Percentiles rank a stretch among this genome's conserved stretches.
Conservation (phyloP, 1,140 invertebrate genomes). For the Bombus turneri region DNA sequence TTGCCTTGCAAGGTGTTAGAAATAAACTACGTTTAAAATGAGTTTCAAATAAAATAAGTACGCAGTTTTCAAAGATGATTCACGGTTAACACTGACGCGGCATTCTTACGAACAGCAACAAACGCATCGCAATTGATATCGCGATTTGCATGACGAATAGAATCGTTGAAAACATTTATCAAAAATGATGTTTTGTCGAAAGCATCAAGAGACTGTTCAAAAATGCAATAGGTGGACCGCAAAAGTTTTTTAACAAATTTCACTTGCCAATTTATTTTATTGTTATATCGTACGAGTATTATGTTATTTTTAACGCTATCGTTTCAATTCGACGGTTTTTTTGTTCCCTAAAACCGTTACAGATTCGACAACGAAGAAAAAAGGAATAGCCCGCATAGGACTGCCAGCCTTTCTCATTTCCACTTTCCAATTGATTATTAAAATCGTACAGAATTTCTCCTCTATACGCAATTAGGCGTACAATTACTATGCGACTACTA, state of each 20-base stretch:
- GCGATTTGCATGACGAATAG: not conserved
- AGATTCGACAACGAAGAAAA: not conserved
- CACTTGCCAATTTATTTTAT: no score
- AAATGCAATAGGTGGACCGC: no score
- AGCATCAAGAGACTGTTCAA: no score
- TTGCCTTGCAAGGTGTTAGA: constrained; percentile 19
- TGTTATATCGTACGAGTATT: no score
- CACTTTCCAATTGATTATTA: constrained; percentile 31
- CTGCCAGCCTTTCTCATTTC: constrained; percentile 5
- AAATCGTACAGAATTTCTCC: constrained; percentile 8
- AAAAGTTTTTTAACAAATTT: no score
- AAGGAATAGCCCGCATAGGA: constrained; percentile 3
- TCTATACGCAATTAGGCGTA: constrained; percentile 10
- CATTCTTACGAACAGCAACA: not conserved
- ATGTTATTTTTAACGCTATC: not conserved
- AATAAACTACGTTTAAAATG: constrained; percentile 15
- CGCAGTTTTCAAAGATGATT: constrained; percentile 28
- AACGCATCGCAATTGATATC: constrained; percentile 4
- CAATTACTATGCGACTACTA: not conserved
- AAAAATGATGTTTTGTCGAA: not conserved
- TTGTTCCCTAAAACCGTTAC: not conserved
- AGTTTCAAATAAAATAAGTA: constrained; percentile 16
- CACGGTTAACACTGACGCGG: not conserved
- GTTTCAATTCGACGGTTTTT: not conserved
- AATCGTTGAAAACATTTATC: not conserved